Base-by-base conservation (phyloP, 2,888 invertebrate genomes). In the Gari tellinella region DNA sequence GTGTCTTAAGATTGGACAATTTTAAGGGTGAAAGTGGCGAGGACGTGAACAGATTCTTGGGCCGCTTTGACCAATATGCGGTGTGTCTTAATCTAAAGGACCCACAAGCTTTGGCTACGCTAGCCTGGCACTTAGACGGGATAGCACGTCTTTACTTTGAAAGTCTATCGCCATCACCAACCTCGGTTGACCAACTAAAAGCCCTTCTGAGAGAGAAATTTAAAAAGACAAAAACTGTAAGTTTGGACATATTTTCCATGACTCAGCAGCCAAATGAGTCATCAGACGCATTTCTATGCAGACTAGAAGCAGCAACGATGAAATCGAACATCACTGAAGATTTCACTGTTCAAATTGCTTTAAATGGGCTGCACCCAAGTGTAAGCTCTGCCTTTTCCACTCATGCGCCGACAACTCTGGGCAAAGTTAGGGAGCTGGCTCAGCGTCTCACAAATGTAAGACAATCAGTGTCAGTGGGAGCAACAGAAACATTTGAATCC, bases 21-120 rank as follows among this genome's bases (percentile, higher is more conserved):
- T 66, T 66, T 41, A 17, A 19, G 26, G 66, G 66, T 0, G 53
- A 60, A 14, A 38, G 51, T 25, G n/a, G n/a, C n/a, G n/a, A n/a
- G n/a, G 52, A 66, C 15, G 45, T 60, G 1, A 53, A 52, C 8
- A 31, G 26, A 7, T 66, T 55, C 17, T 15, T 66, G 7, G 31
- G 23, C n/a, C 3, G 63, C 15, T 63, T 55, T 25, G 55, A 55
- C 25, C 63, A 63, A 38, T 63, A 63, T 19, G n/a, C 8, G 10
- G 46, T 19, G 38, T 63, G 53, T 23, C 17, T 23, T 3, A 25
- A 37, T 19, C 7, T 63, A 2, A 43, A 38, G n/a, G 46, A 55
- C 21, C 46, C 43, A 46, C 53, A 55, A 17, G 63, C 63, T 7
- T 25, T 63, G 5, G 55, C 63, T 7, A 26, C 53, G 1, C 26